phyloP scores from a whole-genome alignment of 2,113 vertebrate genomes.

The Rousettus leschenaultii region DNA sequence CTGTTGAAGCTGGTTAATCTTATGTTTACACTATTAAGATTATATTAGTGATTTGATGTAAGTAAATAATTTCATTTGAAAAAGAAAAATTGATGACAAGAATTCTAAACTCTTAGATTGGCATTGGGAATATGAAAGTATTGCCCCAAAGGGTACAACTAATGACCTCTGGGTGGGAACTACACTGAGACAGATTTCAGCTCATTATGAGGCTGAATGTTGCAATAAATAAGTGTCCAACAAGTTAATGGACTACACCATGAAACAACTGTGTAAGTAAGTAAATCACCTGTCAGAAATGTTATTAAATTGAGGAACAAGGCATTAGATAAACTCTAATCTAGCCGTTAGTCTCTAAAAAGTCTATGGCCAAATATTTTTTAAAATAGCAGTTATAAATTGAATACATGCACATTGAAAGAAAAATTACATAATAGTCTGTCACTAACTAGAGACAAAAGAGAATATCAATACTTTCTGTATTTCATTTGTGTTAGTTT shows the following conservation, averaged over 20 bases:
- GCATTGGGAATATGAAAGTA: not conserved
- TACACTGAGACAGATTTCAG: not conserved
- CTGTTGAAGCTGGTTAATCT: not conserved
- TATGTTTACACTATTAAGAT: not conserved
- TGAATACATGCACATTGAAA: not conserved
- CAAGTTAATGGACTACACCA: not conserved
- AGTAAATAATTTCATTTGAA: slow-evolving; percentile 24
- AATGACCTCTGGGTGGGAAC: not conserved
- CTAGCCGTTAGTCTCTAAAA: not conserved
- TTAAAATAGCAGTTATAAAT: not conserved
- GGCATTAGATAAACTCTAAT: not conserved
- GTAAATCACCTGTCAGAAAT: not conserved
- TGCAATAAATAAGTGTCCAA: not conserved
- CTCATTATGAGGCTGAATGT: not conserved
- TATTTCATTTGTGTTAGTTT: not conserved
- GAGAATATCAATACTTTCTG: not conserved
- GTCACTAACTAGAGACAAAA: not conserved
- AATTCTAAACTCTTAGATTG: not conserved
- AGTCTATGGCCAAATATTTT: not conserved
- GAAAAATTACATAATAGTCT: not conserved
- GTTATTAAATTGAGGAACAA: not conserved
- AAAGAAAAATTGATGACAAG: not conserved
- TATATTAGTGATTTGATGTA: not conserved
- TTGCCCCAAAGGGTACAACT: not conserved
- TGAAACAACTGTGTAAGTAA: not conserved